Conservation (phyloP, 2,888 invertebrate genomes). For the Leistus spinibarbis region DNA sequence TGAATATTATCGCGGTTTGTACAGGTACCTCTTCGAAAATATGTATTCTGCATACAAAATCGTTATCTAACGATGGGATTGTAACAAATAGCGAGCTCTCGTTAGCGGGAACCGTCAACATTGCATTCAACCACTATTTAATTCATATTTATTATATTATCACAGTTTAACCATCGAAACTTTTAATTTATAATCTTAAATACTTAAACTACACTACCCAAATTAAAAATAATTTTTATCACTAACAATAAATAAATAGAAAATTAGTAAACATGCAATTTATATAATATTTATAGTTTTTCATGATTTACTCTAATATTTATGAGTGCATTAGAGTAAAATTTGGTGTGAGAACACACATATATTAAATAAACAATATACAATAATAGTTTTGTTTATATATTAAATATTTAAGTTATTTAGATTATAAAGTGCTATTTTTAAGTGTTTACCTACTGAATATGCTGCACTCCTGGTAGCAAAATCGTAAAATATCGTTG, state of each 20-base stretch:
- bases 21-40: background rate
- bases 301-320: background rate
- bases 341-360: background rate
- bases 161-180: background rate
- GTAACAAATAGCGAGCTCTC: background rate
- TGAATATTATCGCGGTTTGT: too few relatives aligned
- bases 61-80: background rate
- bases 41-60: background rate
- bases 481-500: constrained; percentile 2
- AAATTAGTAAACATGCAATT: background rate
- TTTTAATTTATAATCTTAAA: background rate
- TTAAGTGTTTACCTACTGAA: background rate
- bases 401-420: background rate
- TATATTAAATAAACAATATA: background rate
- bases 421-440: background rate
- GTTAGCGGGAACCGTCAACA: background rate
- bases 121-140: background rate
- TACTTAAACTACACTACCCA: background rate
- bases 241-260: background rate
- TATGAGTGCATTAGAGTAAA: background rate
- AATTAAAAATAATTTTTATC: background rate
- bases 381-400: background rate
- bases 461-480: background rate
- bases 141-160: background rate
- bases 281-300: background rate